Base-by-base conservation (phyloP, 1,140 invertebrate genomes). In the Heliconius melpomene region DNA sequence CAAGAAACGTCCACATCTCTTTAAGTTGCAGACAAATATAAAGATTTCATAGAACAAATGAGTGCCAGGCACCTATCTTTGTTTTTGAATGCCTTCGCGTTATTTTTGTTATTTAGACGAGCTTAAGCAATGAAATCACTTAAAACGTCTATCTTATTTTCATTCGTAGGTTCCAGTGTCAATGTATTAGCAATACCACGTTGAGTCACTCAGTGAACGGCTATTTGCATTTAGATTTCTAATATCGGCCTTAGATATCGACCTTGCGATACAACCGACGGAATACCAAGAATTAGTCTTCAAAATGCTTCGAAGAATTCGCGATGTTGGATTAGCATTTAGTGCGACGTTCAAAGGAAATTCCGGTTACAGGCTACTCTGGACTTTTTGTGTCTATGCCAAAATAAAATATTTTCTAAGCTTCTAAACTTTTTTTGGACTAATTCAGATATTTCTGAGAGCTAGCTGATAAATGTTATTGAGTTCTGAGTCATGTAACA, bases 151-250 rank as follows among this genome's bases (percentile, higher is more conserved):
- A 26, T 77, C 74, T 81, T 77, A 50, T 78, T 66, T 46, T 75
- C 46, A 40, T 71, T 66, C 26, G 50, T 74, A 16, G 40, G 13
- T 60, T 26, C 32, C 50, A 71, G 70, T 29, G 72, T 66, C 79
- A 75, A 57, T 81, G 79, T 73, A 80, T 72, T 80, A 76, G 74
- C 74, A n/a, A 80, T 73, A 50, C 60, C 60, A 57, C 40, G 80
- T 81, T 86, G 85, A 86, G 82, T 86, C 85, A 86, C 81, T 74
- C 77, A 76, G 84, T 84, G 75, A 85, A 82, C 75, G 85, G 83
- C 74, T 79, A 75, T 74, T 78, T 77, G 60, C 60, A 72, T 75
- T 83, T 70, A 74, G 84, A 80, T 85, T 83, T 85, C 82, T 80
- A 84, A 82, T 82, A 80, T 77, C 78, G 80, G 74, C 79, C 79